These are phyloP conservation scores for Steinernema hermaphroditum DNA, from an alignment of 2,888 invertebrate species.

Conservation along the genomic window DNA sequence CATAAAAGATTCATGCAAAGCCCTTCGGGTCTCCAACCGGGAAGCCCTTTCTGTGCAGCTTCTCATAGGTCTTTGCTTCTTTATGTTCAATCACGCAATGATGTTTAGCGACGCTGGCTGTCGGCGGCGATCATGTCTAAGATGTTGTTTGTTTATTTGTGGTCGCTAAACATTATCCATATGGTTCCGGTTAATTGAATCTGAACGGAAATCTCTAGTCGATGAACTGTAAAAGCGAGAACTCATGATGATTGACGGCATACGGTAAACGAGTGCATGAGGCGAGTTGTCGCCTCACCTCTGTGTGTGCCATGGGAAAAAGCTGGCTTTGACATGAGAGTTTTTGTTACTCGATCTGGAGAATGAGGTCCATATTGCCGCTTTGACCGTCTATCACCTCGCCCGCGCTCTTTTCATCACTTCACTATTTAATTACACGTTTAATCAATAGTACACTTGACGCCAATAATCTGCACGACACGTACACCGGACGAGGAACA, in stretches of 20 bases:
- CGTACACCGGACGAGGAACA: background rate
- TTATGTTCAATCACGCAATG: background rate
- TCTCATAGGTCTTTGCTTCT: no score
- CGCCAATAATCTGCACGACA: background rate
- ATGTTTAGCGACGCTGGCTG: background rate
- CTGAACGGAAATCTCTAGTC: background rate
- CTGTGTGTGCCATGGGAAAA: no score
- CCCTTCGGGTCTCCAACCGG: background rate
- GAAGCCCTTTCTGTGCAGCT: background rate
- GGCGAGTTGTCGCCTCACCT: no score
- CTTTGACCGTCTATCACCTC: background rate
- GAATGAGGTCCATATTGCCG: background rate
- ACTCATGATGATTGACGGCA: background rate
- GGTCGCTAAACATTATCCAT: no score
- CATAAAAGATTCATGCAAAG: background rate
- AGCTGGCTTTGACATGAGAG: background rate
- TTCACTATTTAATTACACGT: background rate
- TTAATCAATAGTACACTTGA: slow-evolving; percentile 3
- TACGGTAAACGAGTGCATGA: background rate
- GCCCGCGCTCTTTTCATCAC: background rate
- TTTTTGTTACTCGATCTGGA: background rate
- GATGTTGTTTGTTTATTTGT: background rate
- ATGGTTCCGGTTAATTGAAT: no score
- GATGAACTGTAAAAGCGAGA: background rate
- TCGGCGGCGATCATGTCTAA: background rate